Conservation (phyloP, 2,797 vertebrate species). For the Falco concolor region DNA sequence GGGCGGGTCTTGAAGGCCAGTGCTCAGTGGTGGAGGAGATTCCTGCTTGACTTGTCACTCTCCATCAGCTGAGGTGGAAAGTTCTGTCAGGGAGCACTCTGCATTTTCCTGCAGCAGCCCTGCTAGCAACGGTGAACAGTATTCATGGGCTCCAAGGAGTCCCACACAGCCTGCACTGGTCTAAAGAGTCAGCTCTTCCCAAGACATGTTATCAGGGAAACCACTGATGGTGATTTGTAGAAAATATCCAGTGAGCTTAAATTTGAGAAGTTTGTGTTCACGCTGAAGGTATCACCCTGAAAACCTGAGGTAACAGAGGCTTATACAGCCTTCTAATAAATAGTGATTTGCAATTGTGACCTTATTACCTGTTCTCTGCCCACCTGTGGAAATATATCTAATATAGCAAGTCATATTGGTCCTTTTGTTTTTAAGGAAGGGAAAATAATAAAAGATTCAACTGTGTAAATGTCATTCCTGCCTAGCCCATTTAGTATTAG, state of each 20-base stretch:
- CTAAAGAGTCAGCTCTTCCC: not conserved
- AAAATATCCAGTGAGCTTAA: not conserved
- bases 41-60: not conserved
- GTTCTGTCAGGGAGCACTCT: not conserved
- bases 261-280: not conserved
- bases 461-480: slow-evolving; percentile 26
- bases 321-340: not conserved
- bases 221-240: not conserved
- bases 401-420: not conserved
- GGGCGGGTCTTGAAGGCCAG: not conserved
- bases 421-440: not conserved
- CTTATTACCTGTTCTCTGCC: not conserved
- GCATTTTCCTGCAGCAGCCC: not conserved
- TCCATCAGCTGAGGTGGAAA: not conserved
- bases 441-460: not conserved
- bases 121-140: not conserved
- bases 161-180: not conserved
- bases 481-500: not conserved
- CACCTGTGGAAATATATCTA: not conserved
- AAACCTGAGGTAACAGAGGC: not conserved
- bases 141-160: not conserved
- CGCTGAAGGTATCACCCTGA: not conserved
- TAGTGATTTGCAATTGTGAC: not conserved
- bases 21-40: not conserved
- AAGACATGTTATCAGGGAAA: not conserved